Percentiles rank a stretch among this genome's conserved stretches.
phyloP scores from a whole-genome alignment of 2,888 invertebrate species.

The Ochropacha duplaris region DNA sequence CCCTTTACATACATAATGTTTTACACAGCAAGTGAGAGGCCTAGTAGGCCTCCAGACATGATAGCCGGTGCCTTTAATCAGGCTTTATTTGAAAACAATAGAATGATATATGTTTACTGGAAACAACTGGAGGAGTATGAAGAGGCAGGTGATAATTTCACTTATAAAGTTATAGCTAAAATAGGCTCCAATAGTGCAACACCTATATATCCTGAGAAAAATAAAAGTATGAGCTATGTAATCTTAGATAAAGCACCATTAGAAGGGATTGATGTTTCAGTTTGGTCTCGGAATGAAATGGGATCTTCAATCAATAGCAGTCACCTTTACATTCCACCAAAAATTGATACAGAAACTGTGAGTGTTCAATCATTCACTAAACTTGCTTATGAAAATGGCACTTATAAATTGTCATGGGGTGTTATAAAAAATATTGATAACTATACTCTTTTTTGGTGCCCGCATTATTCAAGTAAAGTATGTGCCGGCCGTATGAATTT shows the following conservation, averaged over 20 bases:
- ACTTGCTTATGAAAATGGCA: conserved; percentile 87
- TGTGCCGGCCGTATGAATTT: conserved; percentile 82
- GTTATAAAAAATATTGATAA: conserved; percentile 81
- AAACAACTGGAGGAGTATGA: conserved; percentile 86
- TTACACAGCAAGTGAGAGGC: conserved; percentile 84
- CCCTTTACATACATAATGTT: conserved; percentile 83
- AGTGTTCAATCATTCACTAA: conserved; percentile 85
- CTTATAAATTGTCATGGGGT: conserved; percentile 90
- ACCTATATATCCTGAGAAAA: conserved; percentile 69
- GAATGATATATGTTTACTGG: conserved; percentile 90
- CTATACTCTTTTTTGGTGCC: conserved; percentile 93
- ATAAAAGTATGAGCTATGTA: conserved; percentile 84
- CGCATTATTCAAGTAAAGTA: conserved; percentile 65
- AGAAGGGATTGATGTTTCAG: conserved; percentile 73
- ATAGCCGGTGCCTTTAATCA: conserved; percentile 90
- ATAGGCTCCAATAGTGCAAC: conserved; percentile 54
- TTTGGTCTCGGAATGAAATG: conserved; percentile 84
- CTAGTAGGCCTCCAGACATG: conserved; percentile 86
- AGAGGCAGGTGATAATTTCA: conserved; percentile 89
- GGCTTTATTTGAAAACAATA: conserved; percentile 71
- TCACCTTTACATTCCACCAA: conserved; percentile 84
- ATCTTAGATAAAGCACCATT: conserved; percentile 78
- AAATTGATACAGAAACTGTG: conserved; percentile 72
- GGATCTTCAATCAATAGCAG: conserved; percentile 84
- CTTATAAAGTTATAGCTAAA: conserved; percentile 83